phyloP scores from a whole-genome alignment of 2,797 vertebrate genomes.

The Hephaestus fuliginosus region DNA sequence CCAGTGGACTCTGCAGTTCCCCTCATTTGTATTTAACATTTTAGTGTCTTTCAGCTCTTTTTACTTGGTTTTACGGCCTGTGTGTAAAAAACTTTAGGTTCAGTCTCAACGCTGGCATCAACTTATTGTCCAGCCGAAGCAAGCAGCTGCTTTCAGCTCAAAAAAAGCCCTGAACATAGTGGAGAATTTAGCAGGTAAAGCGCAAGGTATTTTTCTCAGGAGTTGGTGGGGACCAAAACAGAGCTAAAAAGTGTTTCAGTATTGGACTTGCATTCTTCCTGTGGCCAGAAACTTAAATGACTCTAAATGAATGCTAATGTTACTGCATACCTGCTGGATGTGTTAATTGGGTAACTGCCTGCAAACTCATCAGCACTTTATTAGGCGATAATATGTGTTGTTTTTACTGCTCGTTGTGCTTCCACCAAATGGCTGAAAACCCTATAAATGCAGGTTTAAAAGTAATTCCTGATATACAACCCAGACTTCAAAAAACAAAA shows the following conservation, averaged over 20 bases:
- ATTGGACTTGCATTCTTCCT: not conserved
- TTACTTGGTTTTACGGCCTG: not conserved
- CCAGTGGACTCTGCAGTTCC: not conserved
- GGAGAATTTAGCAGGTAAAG: not conserved
- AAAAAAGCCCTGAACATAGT: not conserved
- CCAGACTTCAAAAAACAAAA: not conserved
- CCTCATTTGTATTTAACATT: not conserved
- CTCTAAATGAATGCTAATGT: not conserved
- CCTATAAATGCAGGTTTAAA: not conserved
- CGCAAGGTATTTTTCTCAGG: not conserved
- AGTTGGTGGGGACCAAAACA: not conserved
- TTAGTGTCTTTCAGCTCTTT: not conserved
- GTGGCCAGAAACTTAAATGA: not conserved
- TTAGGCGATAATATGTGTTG: not conserved
- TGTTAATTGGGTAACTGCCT: not conserved
- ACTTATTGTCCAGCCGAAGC: not conserved
- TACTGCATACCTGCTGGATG: not conserved
- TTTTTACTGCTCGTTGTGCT: not conserved
- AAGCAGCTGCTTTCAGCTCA: not conserved
- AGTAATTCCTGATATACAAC: not conserved
- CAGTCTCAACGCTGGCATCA: not conserved
- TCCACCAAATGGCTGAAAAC: constrained; percentile 3
- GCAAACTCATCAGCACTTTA: not conserved
- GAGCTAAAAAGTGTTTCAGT: not conserved
- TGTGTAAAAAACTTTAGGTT: too few species aligned